Evolutionary conservation across 2,113 vertebrate genomes (phyloP).

Genomic region (Excalfactoria chinensis): DNA sequence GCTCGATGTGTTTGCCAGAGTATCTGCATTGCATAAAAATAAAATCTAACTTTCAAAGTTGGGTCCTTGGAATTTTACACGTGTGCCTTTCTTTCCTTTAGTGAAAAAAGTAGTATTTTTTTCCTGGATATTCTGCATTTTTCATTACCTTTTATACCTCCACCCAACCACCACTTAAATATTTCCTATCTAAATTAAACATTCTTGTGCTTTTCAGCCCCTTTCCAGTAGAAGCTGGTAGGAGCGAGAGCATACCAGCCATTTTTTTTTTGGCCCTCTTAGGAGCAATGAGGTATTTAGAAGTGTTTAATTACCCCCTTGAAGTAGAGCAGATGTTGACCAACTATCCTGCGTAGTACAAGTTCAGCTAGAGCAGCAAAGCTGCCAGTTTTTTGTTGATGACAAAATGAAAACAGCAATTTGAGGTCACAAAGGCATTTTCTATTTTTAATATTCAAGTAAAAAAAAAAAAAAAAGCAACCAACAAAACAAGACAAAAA

Average conservation of each 20-base stretch:
- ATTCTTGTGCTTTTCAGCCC: constrained; percentile 10
- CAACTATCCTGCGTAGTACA: background rate
- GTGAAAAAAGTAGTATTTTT: background rate
- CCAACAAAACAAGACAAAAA: background rate
- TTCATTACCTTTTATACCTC: background rate
- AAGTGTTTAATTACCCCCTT: constrained; percentile 16
- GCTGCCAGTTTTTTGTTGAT: background rate
- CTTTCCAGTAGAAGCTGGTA: background rate
- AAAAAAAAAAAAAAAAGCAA: constrained; percentile 65
- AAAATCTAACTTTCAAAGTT: background rate
- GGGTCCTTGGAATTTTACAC: background rate
- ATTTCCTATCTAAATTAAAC: constrained; percentile 66
- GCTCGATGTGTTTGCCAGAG: background rate
- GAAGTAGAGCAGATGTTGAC: background rate
- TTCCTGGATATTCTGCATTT: background rate
- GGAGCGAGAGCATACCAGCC: constrained; percentile 1
- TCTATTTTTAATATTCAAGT: constrained; percentile 71
- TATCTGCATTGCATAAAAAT: background rate
- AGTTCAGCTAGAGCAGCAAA: background rate
- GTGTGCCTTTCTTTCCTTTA: background rate
- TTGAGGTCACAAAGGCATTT: background rate
- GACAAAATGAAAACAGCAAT: background rate
- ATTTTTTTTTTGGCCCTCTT: constrained; percentile 7
- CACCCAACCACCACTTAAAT: background rate
- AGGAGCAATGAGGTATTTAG: constrained; percentile 27